These are phyloP conservation scores for Phymorhynchus buccinoides DNA, from an alignment of 1,140 invertebrate genomes.

Conservation along the genomic window DNA sequence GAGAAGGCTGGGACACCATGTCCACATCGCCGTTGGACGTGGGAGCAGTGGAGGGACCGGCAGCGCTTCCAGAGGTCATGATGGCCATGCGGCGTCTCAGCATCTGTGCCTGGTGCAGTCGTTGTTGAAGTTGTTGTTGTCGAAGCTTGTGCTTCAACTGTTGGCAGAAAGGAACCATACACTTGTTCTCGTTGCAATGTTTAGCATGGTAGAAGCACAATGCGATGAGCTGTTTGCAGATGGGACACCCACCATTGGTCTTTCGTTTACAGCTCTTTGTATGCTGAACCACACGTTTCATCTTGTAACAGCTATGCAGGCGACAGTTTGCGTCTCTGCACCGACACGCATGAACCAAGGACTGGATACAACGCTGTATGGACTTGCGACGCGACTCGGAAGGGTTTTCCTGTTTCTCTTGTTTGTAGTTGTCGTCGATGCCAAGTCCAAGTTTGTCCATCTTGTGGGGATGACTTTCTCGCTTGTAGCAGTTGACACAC, in stretches of 20 bases:
- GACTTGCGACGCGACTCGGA: slow-evolving; percentile 92
- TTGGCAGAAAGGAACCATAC: slow-evolving; percentile 97
- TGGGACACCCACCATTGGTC: slow-evolving; percentile 95
- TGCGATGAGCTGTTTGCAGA: slow-evolving; percentile 98
- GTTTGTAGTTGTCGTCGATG: slow-evolving; percentile 88
- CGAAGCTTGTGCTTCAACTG: slow-evolving; percentile 98
- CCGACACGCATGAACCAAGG: slow-evolving; percentile 94
- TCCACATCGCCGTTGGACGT: slow-evolving; percentile 33
- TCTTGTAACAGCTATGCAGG: slow-evolving; percentile 95
- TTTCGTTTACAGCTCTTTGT: slow-evolving; percentile 96
- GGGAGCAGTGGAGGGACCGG: slow-evolving; percentile 23
- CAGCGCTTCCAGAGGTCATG: slow-evolving; percentile 73
- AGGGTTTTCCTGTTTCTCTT: slow-evolving; percentile 79
- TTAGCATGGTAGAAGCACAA: slow-evolving; percentile 99
- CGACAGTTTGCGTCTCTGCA: slow-evolving; percentile 99
- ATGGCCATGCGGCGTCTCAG: slow-evolving; percentile 87
- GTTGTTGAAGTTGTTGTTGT: slow-evolving; percentile 94
- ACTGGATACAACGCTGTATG: slow-evolving; percentile 97
- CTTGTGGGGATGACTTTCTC: slow-evolving; percentile 94
- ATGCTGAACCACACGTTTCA: slow-evolving; percentile 97
- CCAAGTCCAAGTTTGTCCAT: slow-evolving; percentile 99
- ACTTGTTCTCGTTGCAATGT: slow-evolving; percentile 93
- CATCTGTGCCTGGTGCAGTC: slow-evolving; percentile 89
- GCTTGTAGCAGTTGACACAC: slow-evolving; percentile 95
- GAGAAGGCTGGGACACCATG: slow-evolving; percentile 49